Evolutionary conservation across 2,888 invertebrate genomes (phyloP).

Genomic region (Thyatira batis): DNA sequence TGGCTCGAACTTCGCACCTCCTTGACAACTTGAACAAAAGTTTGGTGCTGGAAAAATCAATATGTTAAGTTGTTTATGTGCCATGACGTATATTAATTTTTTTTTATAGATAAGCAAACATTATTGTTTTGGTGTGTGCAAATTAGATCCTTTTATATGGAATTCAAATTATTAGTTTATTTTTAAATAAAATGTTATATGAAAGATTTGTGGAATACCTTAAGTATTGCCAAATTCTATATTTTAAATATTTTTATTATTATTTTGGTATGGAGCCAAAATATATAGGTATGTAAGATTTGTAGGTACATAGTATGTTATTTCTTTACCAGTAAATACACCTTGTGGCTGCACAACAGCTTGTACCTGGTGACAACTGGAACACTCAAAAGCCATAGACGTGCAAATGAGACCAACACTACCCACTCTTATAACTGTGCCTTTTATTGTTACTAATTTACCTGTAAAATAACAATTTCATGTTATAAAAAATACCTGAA

Average conservation of each 20-base stretch:
- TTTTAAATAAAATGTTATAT: no score
- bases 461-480: slow-evolving; percentile 63
- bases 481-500: slow-evolving; percentile 35
- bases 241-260: no score
- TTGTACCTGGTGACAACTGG: slow-evolving; percentile 85
- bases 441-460: slow-evolving; percentile 90
- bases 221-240: no score
- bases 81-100: no score
- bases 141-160: no score
- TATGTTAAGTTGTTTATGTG: no score
- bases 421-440: slow-evolving; percentile 92
- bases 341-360: slow-evolving; percentile 84
- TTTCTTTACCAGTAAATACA: slow-evolving; percentile 67
- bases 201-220: no score
- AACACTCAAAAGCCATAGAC: slow-evolving; percentile 90
- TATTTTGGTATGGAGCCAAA: no score
- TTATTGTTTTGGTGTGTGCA: no score
- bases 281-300: neutral
- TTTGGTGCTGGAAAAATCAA: slow-evolving; percentile 76
- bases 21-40: slow-evolving; percentile 82
- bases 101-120: no score
- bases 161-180: no score
- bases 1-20: slow-evolving; percentile 84
- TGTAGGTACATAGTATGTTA: neutral
- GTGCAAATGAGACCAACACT: slow-evolving; percentile 87